Percentiles rank a stretch among this genome's conserved stretches.
These are phyloP conservation scores for Ibidorhyncha struthersii DNA, from an alignment of 2,113 vertebrate species.

Conservation along the genomic window DNA sequence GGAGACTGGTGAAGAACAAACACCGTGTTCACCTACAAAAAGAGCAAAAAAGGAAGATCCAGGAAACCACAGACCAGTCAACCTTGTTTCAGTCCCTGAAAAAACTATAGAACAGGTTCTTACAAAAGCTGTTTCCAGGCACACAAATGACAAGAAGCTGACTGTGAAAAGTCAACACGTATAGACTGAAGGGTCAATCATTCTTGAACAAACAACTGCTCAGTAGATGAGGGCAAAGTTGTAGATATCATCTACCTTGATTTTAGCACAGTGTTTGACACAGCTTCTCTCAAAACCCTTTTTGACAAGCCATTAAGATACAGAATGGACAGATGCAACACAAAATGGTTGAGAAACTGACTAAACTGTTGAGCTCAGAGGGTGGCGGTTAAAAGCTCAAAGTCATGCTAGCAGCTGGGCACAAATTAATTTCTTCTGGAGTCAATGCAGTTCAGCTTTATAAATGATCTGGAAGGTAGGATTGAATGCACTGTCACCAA, in stretches of 20 bases:
- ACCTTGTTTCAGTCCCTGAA: neutral
- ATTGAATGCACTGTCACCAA: neutral
- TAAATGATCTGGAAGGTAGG: neutral
- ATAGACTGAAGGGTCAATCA: neutral
- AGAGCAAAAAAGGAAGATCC: neutral
- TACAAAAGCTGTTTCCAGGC: neutral
- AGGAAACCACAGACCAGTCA: neutral
- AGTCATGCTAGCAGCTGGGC: neutral
- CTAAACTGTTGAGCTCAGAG: neutral
- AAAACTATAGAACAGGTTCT: neutral
- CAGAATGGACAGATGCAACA: neutral
- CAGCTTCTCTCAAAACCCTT: neutral
- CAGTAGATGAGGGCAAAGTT: neutral
- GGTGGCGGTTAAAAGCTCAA: neutral
- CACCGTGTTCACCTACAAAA: neutral
- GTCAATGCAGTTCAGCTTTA: neutral
- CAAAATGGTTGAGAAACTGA: neutral
- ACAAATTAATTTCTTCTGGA: neutral
- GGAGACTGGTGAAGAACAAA: neutral
- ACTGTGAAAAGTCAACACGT: neutral
- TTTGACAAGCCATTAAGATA: neutral
- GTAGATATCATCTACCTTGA: neutral
- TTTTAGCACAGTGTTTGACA: neutral
- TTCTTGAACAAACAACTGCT: neutral
- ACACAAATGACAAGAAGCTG: neutral